These are phyloP conservation scores for Pyrocephalus nanus DNA, from an alignment of 2,797 vertebrate genomes.

Conservation along the genomic window DNA sequence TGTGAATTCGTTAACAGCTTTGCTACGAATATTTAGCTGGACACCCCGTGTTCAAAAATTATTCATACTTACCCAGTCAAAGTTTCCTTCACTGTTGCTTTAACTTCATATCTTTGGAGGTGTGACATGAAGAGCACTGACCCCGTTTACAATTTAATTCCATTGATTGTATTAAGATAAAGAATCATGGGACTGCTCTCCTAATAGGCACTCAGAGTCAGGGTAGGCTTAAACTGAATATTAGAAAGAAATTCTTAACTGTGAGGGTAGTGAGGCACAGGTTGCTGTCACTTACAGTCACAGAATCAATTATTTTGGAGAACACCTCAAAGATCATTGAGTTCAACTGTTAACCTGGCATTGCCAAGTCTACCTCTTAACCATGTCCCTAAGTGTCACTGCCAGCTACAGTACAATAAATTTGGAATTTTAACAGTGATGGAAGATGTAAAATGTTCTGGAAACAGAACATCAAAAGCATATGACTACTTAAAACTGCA, in stretches of 20 bases:
- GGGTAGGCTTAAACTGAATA: not conserved
- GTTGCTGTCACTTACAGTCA: not conserved
- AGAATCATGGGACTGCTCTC: not conserved
- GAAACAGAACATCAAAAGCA: not conserved
- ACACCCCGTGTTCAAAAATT: not conserved
- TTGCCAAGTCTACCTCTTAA: not conserved
- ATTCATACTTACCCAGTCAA: not conserved
- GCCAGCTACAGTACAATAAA: fast-evolving
- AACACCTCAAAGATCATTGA: not conserved
- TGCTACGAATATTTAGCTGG: not conserved
- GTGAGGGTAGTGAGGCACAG: not conserved
- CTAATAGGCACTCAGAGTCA: not conserved
- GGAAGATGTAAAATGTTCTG: not conserved
- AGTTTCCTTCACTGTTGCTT: not conserved
- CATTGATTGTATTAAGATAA: not conserved
- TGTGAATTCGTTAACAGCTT: not conserved
- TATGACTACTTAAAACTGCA: not conserved
- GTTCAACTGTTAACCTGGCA: not conserved
- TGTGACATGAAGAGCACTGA: not conserved
- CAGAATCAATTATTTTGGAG: not conserved
- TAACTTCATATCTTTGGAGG: not conserved
- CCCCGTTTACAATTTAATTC: not conserved
- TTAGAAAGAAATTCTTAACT: not conserved
- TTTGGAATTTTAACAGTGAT: not conserved
- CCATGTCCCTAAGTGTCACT: not conserved